Conservation (phyloP, 2,797 vertebrate species). For the Botia almorhae region DNA sequence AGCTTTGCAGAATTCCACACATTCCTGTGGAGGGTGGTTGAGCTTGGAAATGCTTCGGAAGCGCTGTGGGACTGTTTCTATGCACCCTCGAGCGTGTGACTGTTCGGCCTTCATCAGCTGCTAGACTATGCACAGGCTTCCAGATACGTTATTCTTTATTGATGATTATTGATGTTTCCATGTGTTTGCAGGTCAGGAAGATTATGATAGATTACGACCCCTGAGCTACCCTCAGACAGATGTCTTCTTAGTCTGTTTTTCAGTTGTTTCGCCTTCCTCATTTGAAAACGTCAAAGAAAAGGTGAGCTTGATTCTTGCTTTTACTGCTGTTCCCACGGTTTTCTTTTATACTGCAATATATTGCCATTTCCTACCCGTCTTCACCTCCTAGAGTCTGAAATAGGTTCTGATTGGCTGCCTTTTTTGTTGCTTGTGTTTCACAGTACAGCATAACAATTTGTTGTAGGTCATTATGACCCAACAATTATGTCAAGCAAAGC, state of each 20-base stretch:
- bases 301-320: constrained; percentile 60
- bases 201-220: constrained; percentile 84
- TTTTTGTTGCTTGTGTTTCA: too few relatives aligned
- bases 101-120: background rate
- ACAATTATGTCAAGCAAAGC: background rate
- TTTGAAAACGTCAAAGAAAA: constrained; percentile 88
- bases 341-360: background rate
- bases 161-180: background rate
- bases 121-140: background rate
- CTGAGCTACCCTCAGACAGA: constrained; percentile 85
- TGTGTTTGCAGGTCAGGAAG: constrained; percentile 79
- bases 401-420: too few relatives aligned
- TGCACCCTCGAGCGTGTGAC: background rate
- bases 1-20: constrained; percentile 51
- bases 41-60: constrained; percentile 5
- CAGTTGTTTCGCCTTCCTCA: constrained; percentile 83
- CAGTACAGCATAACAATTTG: too few relatives aligned
- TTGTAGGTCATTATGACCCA: background rate
- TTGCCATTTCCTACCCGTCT: background rate
- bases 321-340: background rate
- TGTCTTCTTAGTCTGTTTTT: constrained; percentile 85
- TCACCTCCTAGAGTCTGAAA: too few relatives aligned
- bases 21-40: constrained; percentile 44
- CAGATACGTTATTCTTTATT: background rate
- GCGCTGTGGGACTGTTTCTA: constrained; percentile 18